Conservation (phyloP, 2,797 vertebrate genomes). For the Onychomys leucogaster region DNA sequence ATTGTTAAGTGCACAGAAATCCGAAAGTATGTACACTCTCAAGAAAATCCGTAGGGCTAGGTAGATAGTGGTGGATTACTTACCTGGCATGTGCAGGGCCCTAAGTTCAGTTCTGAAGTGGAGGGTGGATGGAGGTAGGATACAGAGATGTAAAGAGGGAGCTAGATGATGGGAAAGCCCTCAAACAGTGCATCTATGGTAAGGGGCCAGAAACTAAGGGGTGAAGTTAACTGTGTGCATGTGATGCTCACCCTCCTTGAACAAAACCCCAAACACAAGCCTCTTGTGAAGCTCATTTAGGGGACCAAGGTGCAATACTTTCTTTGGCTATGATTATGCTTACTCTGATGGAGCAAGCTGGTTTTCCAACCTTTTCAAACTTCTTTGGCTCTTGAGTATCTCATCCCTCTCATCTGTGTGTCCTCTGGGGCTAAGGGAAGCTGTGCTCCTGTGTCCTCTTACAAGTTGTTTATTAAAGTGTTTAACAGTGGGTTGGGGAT, state of each 20-base stretch:
- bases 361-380: constrained; percentile 58
- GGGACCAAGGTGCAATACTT: constrained; percentile 22
- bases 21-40: constrained; percentile 46
- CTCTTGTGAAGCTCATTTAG: constrained; percentile 32
- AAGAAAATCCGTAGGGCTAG: constrained; percentile 15
- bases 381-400: constrained; percentile 52
- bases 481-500: no score
- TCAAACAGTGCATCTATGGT: neutral
- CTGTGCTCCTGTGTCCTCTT: neutral
- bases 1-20: neutral
- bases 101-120: neutral
- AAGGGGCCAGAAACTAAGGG: neutral
- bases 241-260: neutral
- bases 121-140: neutral
- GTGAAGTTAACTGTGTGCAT: neutral
- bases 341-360: constrained; percentile 35
- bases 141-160: constrained; percentile 35
- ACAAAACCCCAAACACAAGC: constrained; percentile 44
- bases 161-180: neutral
- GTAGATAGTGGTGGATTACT: neutral
- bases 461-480: constrained; percentile 58
- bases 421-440: constrained; percentile 43
- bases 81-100: neutral
- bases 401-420: constrained; percentile 1
- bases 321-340: constrained; percentile 48